A percentile compares a stretch with the other conserved stretches of the same genome.
Evolutionary conservation across 2,888 invertebrate genomes (phyloP).

Genomic region (Synergus umbraculus): DNA sequence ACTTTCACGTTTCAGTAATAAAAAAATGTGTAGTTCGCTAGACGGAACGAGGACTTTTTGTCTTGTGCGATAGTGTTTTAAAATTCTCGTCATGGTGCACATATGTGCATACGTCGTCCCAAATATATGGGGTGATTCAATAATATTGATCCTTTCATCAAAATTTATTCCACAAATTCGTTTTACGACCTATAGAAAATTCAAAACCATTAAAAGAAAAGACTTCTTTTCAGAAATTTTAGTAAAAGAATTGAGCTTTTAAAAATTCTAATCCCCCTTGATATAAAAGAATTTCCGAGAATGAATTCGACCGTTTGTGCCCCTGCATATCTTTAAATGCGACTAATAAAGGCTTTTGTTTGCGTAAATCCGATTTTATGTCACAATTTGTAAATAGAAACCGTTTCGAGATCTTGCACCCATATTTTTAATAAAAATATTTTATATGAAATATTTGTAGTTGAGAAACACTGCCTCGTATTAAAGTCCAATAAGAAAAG

Average conservation of each 20-base stretch:
- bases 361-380: neutral
- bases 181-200: neutral
- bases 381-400: neutral
- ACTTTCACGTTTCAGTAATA: slow-evolving; percentile 9
- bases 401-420: neutral
- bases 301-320: slow-evolving; percentile 19
- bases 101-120: neutral
- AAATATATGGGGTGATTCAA: neutral
- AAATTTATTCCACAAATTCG: neutral
- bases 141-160: neutral
- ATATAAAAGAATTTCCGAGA: neutral
- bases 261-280: neutral
- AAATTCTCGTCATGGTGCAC: slow-evolving; percentile 12
- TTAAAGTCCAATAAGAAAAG: neutral
- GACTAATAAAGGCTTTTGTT: slow-evolving; percentile 9
- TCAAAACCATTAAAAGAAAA: neutral
- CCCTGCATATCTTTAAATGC: slow-evolving; percentile 31
- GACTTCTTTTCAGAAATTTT: neutral
- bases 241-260: neutral
- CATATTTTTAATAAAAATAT: neutral
- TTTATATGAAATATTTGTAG: neutral
- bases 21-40: slow-evolving; percentile 2
- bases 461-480: neutral
- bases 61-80: neutral
- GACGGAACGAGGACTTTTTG: slow-evolving; percentile 10